phyloP scores from a whole-genome alignment of 2,888 invertebrate species.

The Pogonocherus hispidulus region DNA sequence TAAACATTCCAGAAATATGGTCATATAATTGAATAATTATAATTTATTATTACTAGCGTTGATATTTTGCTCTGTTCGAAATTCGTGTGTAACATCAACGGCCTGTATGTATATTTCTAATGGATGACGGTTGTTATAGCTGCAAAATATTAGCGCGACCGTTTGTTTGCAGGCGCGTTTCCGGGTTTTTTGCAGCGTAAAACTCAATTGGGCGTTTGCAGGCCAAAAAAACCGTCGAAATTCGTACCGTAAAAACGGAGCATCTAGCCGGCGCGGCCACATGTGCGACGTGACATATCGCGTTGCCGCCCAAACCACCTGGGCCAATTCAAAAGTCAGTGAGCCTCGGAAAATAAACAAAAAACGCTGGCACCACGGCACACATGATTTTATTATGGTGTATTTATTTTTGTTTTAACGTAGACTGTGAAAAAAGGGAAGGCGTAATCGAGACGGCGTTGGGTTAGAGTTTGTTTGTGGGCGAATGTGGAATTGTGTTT shows the following conservation, averaged over 20 bases:
- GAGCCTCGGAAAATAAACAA: constrained; percentile 42
- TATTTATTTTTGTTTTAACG: constrained; percentile 42
- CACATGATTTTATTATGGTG: constrained; percentile 41
- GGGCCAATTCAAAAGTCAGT: constrained; percentile 53
- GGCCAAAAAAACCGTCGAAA: constrained; percentile 29
- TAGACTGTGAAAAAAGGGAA: constrained; percentile 24
- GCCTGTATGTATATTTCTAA: too few relatives aligned
- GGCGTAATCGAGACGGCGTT: constrained; percentile 22
- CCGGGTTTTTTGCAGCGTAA: constrained; percentile 41
- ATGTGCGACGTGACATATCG: constrained; percentile 14
- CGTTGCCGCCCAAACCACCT: constrained; percentile 46
- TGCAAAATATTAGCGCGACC: not conserved
- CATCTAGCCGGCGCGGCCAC: not conserved
- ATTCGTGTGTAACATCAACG: too few relatives aligned
- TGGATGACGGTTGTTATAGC: not conserved
- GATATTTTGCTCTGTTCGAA: too few relatives aligned
- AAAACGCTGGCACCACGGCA: constrained; percentile 34
- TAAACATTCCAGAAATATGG: too few relatives aligned
- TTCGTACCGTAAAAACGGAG: constrained; percentile 20
- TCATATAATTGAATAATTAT: too few relatives aligned
- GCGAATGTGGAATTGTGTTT: not conserved
- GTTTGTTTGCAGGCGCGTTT: constrained; percentile 27
- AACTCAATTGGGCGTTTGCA: constrained; percentile 40
- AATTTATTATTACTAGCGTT: too few relatives aligned
- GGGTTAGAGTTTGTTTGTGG: constrained; percentile 11